phyloP scores from a whole-genome alignment of 2,888 invertebrate genomes.

The Orthosia gracilis region DNA sequence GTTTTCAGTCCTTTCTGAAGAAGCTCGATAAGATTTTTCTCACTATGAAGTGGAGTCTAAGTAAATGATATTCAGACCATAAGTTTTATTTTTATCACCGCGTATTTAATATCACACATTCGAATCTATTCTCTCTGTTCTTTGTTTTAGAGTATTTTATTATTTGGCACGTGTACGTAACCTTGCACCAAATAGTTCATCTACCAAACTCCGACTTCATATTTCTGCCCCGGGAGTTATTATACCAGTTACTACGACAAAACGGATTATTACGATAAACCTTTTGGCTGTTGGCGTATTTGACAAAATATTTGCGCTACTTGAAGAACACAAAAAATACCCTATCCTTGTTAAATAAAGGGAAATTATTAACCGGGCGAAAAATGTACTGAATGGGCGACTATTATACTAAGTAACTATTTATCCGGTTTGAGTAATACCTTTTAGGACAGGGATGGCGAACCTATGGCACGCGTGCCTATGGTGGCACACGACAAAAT shows the following conservation, averaged over 20 bases:
- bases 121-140: background rate
- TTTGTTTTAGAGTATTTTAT: background rate
- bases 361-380: no score
- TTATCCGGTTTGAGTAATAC: no score
- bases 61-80: background rate
- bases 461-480: no score
- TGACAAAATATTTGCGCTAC: background rate
- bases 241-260: background rate
- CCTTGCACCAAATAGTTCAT: background rate
- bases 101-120: background rate
- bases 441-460: no score
- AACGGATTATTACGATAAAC: background rate
- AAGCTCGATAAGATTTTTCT: conserved; percentile 37
- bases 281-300: background rate
- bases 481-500: no score
- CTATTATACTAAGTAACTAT: no score
- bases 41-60: conserved; percentile 7
- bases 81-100: conserved; percentile 15
- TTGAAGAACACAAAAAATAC: background rate
- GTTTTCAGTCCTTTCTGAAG: background rate
- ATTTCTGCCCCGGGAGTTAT: background rate
- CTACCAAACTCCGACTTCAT: background rate
- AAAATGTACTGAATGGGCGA: no score
- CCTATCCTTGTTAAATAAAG: background rate
- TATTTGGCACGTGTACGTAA: conserved; percentile 15